Percentiles rank a stretch among this genome's conserved stretches.
phyloP scores from a whole-genome alignment of 1,140 invertebrate genomes.

The Oscheius sp. region DNA sequence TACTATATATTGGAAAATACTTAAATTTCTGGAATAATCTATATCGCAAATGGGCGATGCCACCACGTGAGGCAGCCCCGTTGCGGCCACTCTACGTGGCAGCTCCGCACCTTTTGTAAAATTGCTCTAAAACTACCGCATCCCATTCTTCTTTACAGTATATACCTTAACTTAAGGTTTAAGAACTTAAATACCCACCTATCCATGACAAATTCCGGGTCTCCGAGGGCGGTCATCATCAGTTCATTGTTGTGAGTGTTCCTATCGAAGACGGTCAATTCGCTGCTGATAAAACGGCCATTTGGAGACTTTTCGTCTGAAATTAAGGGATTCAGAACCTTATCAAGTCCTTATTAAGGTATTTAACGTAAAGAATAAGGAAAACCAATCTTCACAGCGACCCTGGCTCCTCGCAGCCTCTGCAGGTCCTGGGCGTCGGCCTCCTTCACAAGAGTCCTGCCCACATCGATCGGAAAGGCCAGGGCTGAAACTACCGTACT shows the following conservation, averaged over 20 bases:
- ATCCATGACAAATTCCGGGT: background rate
- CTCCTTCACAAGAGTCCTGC: background rate
- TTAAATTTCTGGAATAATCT: no score
- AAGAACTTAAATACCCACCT: no score
- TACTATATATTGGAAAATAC: no score
- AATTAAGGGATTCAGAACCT: no score
- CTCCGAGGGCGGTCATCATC: background rate
- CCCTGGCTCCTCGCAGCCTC: background rate
- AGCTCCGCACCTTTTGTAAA: no score
- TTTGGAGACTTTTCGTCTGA: no score
- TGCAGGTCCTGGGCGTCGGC: background rate
- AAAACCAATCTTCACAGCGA: slow-evolving; percentile 1
- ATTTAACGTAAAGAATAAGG: no score
- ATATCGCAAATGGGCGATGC: background rate
- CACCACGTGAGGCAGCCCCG: background rate
- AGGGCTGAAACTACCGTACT: background rate
- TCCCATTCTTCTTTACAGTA: no score
- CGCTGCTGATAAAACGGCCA: background rate
- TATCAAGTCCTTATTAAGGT: no score
- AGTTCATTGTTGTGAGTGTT: background rate
- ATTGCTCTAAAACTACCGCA: no score
- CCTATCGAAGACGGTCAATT: background rate
- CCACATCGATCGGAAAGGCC: background rate
- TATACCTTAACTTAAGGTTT: no score
- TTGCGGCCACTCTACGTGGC: background rate